These are phyloP conservation scores for Zaprionus davidi DNA, from an alignment of 1,140 invertebrate species.

Conservation along the genomic window DNA sequence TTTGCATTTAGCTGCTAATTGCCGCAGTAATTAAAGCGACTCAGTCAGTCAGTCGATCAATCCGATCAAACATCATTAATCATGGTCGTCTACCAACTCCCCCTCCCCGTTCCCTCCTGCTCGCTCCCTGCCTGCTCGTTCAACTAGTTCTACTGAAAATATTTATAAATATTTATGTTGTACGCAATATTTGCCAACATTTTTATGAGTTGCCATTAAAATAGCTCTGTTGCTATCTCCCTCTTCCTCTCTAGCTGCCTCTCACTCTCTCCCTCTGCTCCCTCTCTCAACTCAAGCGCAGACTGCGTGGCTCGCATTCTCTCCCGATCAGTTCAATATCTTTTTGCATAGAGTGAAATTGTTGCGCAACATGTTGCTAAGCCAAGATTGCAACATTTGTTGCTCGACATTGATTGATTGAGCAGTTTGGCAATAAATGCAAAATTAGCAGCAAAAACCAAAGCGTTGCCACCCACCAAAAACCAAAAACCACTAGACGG, in stretches of 20 bases:
- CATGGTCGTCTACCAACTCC: constrained; percentile 24
- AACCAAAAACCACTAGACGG: constrained; percentile 18
- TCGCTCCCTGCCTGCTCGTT: neutral
- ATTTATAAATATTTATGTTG: constrained; percentile 50
- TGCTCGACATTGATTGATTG: constrained; percentile 55
- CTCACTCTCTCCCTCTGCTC: neutral
- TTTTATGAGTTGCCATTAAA: constrained; percentile 32
- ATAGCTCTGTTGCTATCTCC: neutral
- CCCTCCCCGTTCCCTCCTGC: too few species aligned
- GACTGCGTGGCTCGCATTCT: constrained; percentile 35
- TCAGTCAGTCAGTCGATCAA: constrained; percentile 38
- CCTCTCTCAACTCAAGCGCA: constrained; percentile 11
- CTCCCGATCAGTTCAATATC: constrained; percentile 14
- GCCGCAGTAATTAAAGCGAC: constrained; percentile 75
- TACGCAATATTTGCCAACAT: constrained; percentile 31
- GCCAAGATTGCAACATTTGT: constrained; percentile 37
- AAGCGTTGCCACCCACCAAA: constrained; percentile 50
- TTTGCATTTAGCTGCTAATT: constrained; percentile 71
- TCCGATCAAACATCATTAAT: constrained; percentile 66
- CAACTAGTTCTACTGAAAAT: constrained; percentile 22
- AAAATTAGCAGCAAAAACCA: constrained; percentile 40
- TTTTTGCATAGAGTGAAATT: constrained; percentile 32
- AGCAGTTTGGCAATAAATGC: constrained; percentile 51
- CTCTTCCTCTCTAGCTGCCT: neutral
- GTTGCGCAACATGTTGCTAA: constrained; percentile 39